A percentile compares a stretch with the other conserved stretches of the same genome.
These are phyloP conservation scores for Philypnodon macrostomus DNA, from an alignment of 2,797 vertebrate species.

Conservation along the genomic window DNA sequence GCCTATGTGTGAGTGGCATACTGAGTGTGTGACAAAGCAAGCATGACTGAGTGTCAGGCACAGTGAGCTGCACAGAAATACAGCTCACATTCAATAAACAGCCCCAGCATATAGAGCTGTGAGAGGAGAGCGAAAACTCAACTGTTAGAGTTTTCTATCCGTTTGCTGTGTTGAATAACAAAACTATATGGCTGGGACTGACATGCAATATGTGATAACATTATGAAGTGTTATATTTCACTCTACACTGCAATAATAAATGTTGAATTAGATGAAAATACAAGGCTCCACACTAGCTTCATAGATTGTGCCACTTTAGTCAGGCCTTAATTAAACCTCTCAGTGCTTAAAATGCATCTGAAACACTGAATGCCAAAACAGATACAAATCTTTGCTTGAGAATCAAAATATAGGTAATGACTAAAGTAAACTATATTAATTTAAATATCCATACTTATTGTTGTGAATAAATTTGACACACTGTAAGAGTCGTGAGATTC, in stretches of 20 bases:
- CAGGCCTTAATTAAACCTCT: too few species aligned
- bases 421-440: too few species aligned
- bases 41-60: conserved; percentile 36
- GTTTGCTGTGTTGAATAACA: not conserved
- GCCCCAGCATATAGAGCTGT: not conserved
- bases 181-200: not conserved
- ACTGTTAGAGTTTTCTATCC: not conserved
- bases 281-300: not conserved
- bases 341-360: too few species aligned
- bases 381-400: too few species aligned
- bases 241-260: not conserved
- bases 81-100: conserved; percentile 29
- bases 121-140: not conserved
- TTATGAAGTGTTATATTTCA: not conserved
- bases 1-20: conserved; percentile 40
- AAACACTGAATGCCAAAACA: too few species aligned
- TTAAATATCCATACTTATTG: too few species aligned
- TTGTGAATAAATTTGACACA: not conserved
- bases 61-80: conserved; percentile 23
- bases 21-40: conserved; percentile 46
- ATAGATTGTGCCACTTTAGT: too few species aligned
- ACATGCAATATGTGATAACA: not conserved
- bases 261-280: not conserved
- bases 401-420: too few species aligned
- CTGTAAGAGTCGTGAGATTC: too few species aligned